phyloP scores from a whole-genome alignment of 2,888 invertebrate species.

The Heliconius hortense region DNA sequence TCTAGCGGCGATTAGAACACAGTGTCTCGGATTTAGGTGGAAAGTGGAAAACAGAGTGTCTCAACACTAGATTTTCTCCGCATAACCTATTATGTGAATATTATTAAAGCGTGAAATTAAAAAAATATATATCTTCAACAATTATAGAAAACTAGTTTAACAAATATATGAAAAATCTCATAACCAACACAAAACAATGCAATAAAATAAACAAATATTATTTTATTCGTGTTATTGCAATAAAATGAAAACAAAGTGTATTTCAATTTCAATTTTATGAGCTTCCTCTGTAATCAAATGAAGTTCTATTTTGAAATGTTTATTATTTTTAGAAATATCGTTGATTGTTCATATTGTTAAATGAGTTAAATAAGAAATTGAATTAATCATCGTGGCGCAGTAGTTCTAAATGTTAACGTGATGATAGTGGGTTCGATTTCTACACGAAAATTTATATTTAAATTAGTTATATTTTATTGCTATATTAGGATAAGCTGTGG shows the following conservation, averaged over 20 bases:
- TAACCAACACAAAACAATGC: background rate
- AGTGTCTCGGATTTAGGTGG: background rate
- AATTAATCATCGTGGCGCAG: background rate
- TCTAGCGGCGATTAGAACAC: background rate
- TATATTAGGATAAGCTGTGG: no score
- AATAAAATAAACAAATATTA: background rate
- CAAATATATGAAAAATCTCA: background rate
- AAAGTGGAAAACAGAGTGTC: background rate
- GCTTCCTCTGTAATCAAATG: background rate
- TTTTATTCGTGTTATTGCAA: background rate
- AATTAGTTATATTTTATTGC: no score
- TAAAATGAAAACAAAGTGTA: conserved; percentile 1
- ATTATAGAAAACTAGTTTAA: background rate
- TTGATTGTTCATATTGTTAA: background rate
- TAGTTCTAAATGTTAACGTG: background rate
- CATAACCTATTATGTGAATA: no score
- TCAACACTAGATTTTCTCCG: background rate
- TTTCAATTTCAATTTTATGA: background rate
- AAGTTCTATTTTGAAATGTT: background rate
- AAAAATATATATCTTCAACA: background rate
- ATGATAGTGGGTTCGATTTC: background rate
- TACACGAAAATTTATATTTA: background rate
- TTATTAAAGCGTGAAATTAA: no score
- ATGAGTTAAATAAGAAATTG: background rate
- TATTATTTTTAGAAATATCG: conserved; percentile 2